A percentile compares a stretch with the other conserved stretches of the same genome.
Conservation (phyloP, 1,140 invertebrate genomes). For the Holotrichia oblita region DNA sequence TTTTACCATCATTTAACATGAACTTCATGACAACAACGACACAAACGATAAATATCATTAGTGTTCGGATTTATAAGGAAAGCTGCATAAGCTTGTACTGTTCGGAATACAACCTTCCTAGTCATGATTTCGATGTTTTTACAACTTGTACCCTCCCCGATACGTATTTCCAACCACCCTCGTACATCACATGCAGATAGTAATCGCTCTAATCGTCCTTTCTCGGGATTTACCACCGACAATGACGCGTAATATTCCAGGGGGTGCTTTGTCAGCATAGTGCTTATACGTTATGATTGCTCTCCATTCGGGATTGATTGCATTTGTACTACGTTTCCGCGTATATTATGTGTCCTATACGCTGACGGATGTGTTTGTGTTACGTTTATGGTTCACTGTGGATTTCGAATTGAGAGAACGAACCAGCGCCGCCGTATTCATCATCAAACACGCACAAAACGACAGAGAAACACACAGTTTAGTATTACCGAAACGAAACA, state of each 20-base stretch:
- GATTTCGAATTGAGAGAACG: conserved; percentile 2
- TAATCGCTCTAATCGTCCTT: conserved; percentile 46
- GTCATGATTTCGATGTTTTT: no score
- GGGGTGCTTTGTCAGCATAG: conserved; percentile 43
- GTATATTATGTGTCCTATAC: not conserved
- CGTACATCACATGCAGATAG: conserved; percentile 40
- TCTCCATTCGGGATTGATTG: conserved; percentile 45
- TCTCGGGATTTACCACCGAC: conserved; percentile 44
- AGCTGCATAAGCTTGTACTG: no score
- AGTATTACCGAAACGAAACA: conserved; percentile 40
- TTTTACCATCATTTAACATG: no score
- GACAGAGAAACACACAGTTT: not conserved
- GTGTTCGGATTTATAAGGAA: no score
- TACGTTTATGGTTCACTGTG: conserved; percentile 33
- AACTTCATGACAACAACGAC: no score
- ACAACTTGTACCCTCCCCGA: not conserved
- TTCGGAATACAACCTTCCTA: no score
- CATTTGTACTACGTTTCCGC: conserved; percentile 42
- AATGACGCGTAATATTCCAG: conserved; percentile 45
- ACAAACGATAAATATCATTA: no score
- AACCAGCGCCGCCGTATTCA: conserved; percentile 16
- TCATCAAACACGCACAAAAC: conserved; percentile 17
- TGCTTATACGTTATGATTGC: conserved; percentile 44
- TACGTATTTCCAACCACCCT: not conserved
- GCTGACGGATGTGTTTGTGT: conserved; percentile 37